A percentile compares a stretch with the other conserved stretches of the same genome.
These are phyloP conservation scores for Haplochromis burtoni DNA, from an alignment of 2,113 vertebrate genomes.

Conservation along the genomic window DNA sequence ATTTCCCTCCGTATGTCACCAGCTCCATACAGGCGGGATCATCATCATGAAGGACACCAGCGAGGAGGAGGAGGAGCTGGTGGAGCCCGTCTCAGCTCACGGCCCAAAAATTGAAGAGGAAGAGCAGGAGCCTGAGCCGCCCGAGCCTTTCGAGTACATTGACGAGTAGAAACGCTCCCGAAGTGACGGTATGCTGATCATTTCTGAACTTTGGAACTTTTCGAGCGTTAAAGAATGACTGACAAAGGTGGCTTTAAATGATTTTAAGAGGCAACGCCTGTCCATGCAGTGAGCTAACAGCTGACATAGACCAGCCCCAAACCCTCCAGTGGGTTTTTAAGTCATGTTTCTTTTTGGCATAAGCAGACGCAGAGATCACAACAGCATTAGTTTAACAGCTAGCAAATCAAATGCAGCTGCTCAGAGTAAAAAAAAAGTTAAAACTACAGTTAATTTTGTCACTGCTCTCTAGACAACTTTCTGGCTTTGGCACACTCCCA, in stretches of 20 bases:
- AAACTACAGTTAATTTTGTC: not conserved
- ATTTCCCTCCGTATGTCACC: not conserved
- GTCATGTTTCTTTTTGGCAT: not conserved
- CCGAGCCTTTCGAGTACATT: conserved; percentile 95
- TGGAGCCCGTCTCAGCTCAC: conserved; percentile 93
- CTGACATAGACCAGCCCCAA: not conserved
- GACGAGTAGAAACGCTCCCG: conserved; percentile 78
- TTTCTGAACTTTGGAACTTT: not conserved
- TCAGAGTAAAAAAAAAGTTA: not conserved
- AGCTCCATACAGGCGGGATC: conserved; percentile 95
- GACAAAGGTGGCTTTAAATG: not conserved
- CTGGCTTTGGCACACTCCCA: not conserved
- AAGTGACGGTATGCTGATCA: conserved; percentile 9
- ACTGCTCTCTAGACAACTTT: not conserved
- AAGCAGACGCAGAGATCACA: not conserved
- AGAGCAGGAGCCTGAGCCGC: conserved; percentile 94
- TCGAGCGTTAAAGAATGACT: not conserved
- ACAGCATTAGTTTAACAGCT: not conserved
- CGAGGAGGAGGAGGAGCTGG: conserved; percentile 92
- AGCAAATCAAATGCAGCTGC: not conserved
- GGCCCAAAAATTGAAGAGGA: conserved; percentile 98
- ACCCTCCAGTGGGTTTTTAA: not conserved
- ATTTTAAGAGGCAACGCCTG: not conserved
- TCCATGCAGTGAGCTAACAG: not conserved
- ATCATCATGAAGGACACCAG: conserved; percentile 97